These are phyloP conservation scores for Loxodonta africana DNA, from an alignment of 2,113 vertebrate species.

Conservation along the genomic window DNA sequence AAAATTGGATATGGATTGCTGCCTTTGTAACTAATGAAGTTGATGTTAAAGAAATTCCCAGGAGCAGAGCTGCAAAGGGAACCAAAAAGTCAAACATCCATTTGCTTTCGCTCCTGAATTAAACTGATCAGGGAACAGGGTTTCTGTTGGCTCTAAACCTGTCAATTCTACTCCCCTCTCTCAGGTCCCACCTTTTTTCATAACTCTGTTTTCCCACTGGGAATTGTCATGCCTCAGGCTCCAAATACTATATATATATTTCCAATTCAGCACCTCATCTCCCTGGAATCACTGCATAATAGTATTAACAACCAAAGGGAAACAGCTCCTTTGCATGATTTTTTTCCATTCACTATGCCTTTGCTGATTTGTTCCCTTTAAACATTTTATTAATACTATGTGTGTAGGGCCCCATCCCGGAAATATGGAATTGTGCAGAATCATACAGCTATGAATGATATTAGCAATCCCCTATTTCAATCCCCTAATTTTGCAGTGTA, in stretches of 20 bases:
- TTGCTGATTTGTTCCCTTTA: conserved; percentile 43
- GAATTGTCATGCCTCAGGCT: conserved; percentile 67
- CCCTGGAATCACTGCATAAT: conserved; percentile 49
- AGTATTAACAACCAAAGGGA: conserved; percentile 45
- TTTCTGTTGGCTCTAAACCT: conserved; percentile 67
- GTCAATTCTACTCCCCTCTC: conserved; percentile 64
- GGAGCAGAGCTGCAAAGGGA: conserved; percentile 78
- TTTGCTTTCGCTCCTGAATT: conserved; percentile 55
- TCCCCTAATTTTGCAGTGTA: background rate
- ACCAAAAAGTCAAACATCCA: conserved; percentile 1
- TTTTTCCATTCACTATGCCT: conserved; percentile 36
- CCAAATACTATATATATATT: conserved; percentile 66
- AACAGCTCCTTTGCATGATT: conserved; percentile 20
- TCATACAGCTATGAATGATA: background rate
- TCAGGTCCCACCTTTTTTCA: conserved; percentile 73
- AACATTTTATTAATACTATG: conserved; percentile 4
- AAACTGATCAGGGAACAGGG: background rate
- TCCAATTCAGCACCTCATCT: conserved; percentile 67
- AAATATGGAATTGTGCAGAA: background rate
- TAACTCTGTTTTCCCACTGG: conserved; percentile 67
- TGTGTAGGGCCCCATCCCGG: conserved; percentile 24
- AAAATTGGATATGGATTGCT: conserved; percentile 92
- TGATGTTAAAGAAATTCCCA: conserved; percentile 87
- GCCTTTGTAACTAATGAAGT: conserved; percentile 90
- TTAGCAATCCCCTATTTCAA: background rate